Conservation (phyloP, 2,113 vertebrate species). For the Lagopus muta region DNA sequence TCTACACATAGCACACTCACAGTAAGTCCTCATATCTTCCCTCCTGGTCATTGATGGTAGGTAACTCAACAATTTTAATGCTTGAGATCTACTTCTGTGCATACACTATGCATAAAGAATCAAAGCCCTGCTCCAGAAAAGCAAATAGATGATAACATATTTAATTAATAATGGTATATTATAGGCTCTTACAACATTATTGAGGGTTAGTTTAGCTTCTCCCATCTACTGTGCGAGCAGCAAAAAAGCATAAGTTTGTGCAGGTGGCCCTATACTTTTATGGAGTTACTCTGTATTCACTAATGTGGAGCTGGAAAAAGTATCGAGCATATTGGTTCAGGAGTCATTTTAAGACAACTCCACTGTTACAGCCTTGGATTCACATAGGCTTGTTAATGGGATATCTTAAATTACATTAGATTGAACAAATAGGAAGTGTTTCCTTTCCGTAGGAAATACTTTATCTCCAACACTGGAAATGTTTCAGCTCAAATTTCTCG, state of each 20-base stretch:
- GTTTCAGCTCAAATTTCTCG: not conserved
- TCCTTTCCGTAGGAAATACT: not conserved
- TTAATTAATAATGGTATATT: not conserved
- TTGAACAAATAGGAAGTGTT: not conserved
- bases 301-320: not conserved
- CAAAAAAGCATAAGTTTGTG: not conserved
- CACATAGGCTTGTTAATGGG: not conserved
- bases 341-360: not conserved
- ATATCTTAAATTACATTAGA: not conserved
- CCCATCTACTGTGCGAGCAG: not conserved
- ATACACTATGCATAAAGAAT: not conserved
- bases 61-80: not conserved
- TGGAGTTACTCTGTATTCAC: not conserved
- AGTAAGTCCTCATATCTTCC: not conserved
- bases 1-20: not conserved
- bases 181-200: not conserved
- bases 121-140: not conserved
- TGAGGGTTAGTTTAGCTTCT: not conserved
- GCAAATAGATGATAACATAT: not conserved
- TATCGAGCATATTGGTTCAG: not conserved
- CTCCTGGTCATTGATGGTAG: fast-evolving
- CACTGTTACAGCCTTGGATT: not conserved
- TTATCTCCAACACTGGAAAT: fast-evolving
- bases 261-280: not conserved
- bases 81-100: not conserved